Evolutionary conservation across 2,113 vertebrate species (phyloP).

Genomic region (Trochalopteron elliotii): DNA sequence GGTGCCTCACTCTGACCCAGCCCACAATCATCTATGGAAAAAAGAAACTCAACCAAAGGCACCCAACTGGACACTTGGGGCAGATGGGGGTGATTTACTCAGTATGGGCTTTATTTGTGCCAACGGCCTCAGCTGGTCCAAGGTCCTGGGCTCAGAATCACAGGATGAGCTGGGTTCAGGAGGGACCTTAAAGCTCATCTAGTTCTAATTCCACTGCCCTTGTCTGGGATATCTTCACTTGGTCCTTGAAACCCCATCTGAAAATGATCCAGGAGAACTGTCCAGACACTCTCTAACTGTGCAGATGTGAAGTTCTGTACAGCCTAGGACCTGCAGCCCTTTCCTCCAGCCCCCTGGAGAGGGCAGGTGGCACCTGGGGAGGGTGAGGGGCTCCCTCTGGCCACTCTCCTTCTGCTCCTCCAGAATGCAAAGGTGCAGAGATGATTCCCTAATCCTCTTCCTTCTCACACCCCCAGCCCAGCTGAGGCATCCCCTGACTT

Average conservation of each 20-base stretch:
- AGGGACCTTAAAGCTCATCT: neutral
- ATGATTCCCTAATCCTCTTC: neutral
- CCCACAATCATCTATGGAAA: rapidly evolving
- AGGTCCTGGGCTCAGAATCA: neutral
- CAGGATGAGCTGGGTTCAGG: neutral
- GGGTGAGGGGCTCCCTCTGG: neutral
- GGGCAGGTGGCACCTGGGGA: neutral
- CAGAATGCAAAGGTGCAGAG: neutral
- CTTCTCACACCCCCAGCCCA: neutral
- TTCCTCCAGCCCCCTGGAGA: neutral
- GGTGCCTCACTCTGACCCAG: neutral
- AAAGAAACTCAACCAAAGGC: neutral
- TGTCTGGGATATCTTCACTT: neutral
- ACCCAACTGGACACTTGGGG: neutral
- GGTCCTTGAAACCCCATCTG: neutral
- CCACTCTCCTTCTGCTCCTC: neutral
- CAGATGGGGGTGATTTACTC: neutral
- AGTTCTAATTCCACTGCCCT: neutral
- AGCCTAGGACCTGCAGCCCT: neutral
- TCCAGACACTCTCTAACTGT: neutral
- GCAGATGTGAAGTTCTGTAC: neutral
- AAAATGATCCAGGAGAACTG: neutral
- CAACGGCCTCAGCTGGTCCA: neutral
- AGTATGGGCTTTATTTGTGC: neutral
- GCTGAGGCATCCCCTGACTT: neutral